Base-by-base conservation (phyloP, 2,797 vertebrate genomes). In the Falco naumanni region DNA sequence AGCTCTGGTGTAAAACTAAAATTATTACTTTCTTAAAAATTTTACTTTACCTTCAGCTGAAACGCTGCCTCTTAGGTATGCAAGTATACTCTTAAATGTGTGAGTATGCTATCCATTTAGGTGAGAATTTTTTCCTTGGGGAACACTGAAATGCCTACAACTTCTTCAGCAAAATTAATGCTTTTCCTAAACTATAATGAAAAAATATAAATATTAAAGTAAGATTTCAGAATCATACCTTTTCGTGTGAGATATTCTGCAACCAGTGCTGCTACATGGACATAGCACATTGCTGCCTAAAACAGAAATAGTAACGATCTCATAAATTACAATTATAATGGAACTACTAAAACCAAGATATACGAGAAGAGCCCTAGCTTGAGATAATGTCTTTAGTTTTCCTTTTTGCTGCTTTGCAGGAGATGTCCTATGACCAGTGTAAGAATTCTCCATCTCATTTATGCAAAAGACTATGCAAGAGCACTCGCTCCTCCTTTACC, bases 261-360 rank as follows among this genome's bases (percentile, higher is more conserved):
- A 93, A 99, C 99, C 95, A 99, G 97, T 9, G 99, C 99, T 48
- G 99, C 99, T n/a, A 99, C 99, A 3, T 99, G 99, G 64, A 99
- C 99, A 5, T 99, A 99, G 92, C 99, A 99, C 99, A 99, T 99
- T 31, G 99, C 99, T 4, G 99, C 99, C 99, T 99, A 87, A 91
- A 86, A 93, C 50, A 96, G 60, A 94, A 95, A 91, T 1, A 86
- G 37, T 11, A 87, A 76, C 18, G 45, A 24, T 29, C 9, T 80
- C 65, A 77, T 9, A 86, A 69, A 74, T 60, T 7, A 57, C 39
- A 65, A 33, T 43, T 45, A 41, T n/a, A 84, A 64, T 2, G 10
- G 20, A 57, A 77, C 25, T 33, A 66, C 41, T 61, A 29, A 51
- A 85, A 69, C 6, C 6, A 48, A 77, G 8, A 22, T 31, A 25